A percentile compares a stretch with the other conserved stretches of the same genome.
These are phyloP conservation scores for human (Homo sapiens) DNA, from an alignment of 2,113 vertebrate species.

Conservation along the genomic window DNA sequence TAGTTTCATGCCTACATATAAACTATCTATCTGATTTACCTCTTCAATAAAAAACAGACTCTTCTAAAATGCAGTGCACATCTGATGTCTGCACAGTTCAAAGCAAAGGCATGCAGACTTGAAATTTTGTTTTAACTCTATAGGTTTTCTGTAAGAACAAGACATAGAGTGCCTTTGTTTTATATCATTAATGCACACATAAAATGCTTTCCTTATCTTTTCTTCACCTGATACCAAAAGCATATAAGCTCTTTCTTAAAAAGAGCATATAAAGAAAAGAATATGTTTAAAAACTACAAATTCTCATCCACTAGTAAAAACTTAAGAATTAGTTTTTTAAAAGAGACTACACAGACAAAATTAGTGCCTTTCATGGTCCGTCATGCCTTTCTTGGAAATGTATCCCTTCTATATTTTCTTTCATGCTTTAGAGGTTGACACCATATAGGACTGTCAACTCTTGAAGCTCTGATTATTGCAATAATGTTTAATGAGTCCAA, in stretches of 20 bases:
- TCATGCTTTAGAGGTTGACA: neutral
- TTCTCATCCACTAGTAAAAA: neutral
- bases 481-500: neutral
- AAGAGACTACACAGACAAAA: neutral
- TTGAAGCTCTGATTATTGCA: neutral
- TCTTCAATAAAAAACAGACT: neutral
- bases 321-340: neutral
- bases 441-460: neutral
- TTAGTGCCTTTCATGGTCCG: neutral
- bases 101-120: neutral
- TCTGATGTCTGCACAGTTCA: neutral
- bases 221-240: neutral
- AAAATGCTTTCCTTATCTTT: neutral
- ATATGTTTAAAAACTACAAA: neutral
- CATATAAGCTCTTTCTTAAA: neutral
- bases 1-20: neutral
- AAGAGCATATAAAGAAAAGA: neutral
- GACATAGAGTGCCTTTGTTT: neutral
- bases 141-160: neutral
- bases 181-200: neutral
- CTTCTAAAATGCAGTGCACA: neutral
- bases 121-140: slow-evolving; percentile 14
- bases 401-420: neutral
- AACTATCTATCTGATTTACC: neutral
- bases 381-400: neutral